Conservation (phyloP, 1,140 invertebrate species). For the Globodera rostochiensis region DNA sequence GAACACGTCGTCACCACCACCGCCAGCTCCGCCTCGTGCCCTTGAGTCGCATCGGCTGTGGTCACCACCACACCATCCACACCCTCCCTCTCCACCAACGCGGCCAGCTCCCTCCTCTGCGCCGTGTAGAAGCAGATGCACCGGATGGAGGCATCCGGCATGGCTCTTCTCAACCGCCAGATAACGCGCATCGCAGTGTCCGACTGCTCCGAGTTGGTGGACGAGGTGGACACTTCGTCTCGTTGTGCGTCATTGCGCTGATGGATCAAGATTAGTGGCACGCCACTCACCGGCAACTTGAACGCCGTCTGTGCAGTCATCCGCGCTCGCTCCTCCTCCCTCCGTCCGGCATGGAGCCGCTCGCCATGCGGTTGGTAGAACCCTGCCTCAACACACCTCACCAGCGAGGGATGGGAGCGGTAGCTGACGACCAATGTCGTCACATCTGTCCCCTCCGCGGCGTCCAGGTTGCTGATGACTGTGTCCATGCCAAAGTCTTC, state of each 20-base stretch:
- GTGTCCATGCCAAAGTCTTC: slow-evolving; percentile 11
- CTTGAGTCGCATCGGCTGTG: no score
- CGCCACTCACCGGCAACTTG: not conserved
- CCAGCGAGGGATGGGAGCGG: not conserved
- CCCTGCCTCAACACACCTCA: not conserved
- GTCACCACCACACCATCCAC: no score
- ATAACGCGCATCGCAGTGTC: not conserved
- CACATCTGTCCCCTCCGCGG: not conserved
- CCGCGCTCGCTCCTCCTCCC: not conserved
- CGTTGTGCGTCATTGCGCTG: not conserved
- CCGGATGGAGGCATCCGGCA: no score
- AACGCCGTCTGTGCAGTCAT: not conserved
- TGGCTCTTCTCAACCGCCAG: no score
- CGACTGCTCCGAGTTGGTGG: not conserved
- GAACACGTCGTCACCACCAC: no score
- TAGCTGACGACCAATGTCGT: not conserved
- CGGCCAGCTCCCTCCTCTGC: no score
- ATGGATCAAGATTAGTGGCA: not conserved
- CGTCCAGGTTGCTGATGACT: slow-evolving; percentile 5
- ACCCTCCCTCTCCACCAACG: no score
- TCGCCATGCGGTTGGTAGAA: slow-evolving; percentile 13
- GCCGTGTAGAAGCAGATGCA: no score
- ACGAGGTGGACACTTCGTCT: not conserved
- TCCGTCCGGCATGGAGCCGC: not conserved
- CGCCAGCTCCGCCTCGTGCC: no score